These are phyloP conservation scores for Micrasema minimum DNA, from an alignment of 1,140 invertebrate species.

Conservation along the genomic window DNA sequence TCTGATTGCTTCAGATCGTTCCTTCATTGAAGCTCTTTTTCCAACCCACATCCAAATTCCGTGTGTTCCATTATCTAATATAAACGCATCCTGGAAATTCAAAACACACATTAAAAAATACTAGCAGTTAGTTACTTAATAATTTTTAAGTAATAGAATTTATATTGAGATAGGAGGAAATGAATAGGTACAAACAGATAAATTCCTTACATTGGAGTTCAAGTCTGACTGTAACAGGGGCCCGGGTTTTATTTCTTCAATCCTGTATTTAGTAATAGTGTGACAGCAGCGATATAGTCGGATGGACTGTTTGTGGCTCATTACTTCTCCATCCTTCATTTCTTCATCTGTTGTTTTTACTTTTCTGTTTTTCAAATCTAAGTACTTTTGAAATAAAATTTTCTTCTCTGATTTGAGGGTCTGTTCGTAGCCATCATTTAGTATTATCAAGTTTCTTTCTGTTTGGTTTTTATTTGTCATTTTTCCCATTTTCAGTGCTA, in stretches of 20 bases:
- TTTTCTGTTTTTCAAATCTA: conserved; percentile 73
- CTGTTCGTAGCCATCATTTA: conserved; percentile 89
- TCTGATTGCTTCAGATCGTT: conserved; percentile 81
- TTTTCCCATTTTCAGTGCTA: conserved; percentile 49
- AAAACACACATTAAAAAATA: neutral
- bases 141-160: neutral
- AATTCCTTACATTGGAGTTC: conserved; percentile 72
- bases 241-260: conserved; percentile 88
- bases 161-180: neutral
- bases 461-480: conserved; percentile 41
- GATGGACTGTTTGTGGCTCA: conserved; percentile 64
- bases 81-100: conserved; percentile 78
- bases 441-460: conserved; percentile 72
- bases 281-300: conserved; percentile 79
- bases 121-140: neutral
- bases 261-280: conserved; percentile 83
- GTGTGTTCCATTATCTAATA: conserved; percentile 86
- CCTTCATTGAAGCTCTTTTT: conserved; percentile 73
- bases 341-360: conserved; percentile 69
- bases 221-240: conserved; percentile 85
- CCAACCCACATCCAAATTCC: conserved; percentile 96
- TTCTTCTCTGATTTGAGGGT: conserved; percentile 73
- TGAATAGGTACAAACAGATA: neutral
- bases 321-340: conserved; percentile 56
- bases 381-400: conserved; percentile 73